These are phyloP conservation scores for Athrips mouffetella DNA, from an alignment of 2,888 invertebrate species.

Conservation along the genomic window DNA sequence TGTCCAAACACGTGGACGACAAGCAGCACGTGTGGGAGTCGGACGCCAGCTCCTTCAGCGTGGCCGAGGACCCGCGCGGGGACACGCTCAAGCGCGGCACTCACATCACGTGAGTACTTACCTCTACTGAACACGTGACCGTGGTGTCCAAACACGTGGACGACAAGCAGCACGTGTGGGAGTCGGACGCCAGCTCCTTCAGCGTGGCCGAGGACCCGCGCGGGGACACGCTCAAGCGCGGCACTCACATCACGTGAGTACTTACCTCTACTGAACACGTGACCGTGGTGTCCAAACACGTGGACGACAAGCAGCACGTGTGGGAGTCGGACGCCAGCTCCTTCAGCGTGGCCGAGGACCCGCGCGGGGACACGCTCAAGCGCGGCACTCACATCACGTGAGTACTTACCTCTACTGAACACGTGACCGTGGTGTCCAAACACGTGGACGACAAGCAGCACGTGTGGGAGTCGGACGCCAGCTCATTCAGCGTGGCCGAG, in stretches of 20 bases:
- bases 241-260: slow-evolving; percentile 87
- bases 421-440: slow-evolving; percentile 97
- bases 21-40: slow-evolving; percentile 99
- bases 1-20: slow-evolving; percentile 96
- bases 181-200: slow-evolving; percentile 95
- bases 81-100: slow-evolving; percentile 94
- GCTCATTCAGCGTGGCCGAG: slow-evolving; percentile 90
- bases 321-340: slow-evolving; percentile 98
- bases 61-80: slow-evolving; percentile 96
- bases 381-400: slow-evolving; percentile 93
- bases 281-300: slow-evolving; percentile 97
- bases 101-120: slow-evolving; percentile 81
- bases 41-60: slow-evolving; percentile 92
- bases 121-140: slow-evolving; percentile 71
- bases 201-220: slow-evolving; percentile 95
- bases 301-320: slow-evolving; percentile 95
- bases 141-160: slow-evolving; percentile 97
- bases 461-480: slow-evolving; percentile 99
- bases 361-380: slow-evolving; percentile 92
- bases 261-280: too few relatives aligned
- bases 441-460: slow-evolving; percentile 95
- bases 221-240: slow-evolving; percentile 93
- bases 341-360: slow-evolving; percentile 95
- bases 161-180: slow-evolving; percentile 98
- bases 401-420: slow-evolving; percentile 23